These are phyloP conservation scores for Auanema sp. DNA, from an alignment of 2,888 invertebrate genomes.

Conservation along the genomic window DNA sequence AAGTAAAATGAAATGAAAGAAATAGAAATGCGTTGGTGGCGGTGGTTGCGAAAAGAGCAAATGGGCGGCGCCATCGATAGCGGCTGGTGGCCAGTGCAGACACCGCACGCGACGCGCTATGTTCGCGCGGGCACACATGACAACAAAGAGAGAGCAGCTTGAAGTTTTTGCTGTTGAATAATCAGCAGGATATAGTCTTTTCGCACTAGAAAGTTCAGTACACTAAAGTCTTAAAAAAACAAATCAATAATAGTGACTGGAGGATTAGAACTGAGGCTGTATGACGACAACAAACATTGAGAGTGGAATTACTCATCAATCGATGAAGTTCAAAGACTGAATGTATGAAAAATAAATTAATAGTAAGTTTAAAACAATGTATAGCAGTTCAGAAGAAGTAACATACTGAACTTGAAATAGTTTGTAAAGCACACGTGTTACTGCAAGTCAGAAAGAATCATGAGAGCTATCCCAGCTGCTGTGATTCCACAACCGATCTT, in stretches of 20 bases:
- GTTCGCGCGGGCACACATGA: not conserved
- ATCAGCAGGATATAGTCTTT: not conserved
- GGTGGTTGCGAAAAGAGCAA: conserved; percentile 4
- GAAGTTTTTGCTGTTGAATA: not conserved
- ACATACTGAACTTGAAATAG: not conserved
- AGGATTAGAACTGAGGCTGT: too few relatives aligned
- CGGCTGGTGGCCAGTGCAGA: too few relatives aligned
- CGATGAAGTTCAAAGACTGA: too few relatives aligned
- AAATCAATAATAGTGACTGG: not conserved
- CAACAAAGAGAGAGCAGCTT: not conserved
- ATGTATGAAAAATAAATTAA: too few relatives aligned
- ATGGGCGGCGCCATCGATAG: not conserved
- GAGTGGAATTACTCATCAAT: too few relatives aligned
- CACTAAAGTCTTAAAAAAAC: not conserved
- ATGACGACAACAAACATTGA: too few relatives aligned
- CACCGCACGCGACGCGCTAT: too few relatives aligned
- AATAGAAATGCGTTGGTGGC: too few relatives aligned
- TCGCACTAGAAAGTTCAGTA: conserved; percentile 7
- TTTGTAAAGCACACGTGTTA: conserved; percentile 1
- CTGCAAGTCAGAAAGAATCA: conserved; percentile 15
- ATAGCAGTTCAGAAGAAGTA: too few relatives aligned
- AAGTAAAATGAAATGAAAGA: too few relatives aligned
- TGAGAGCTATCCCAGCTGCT: conserved; percentile 25
- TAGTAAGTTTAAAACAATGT: too few relatives aligned
- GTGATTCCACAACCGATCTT: conserved; percentile 25